Evolutionary conservation across 2,888 invertebrate species (phyloP), one percentile per base, ranked within the genome.

Genomic region (Ophraella communa): DNA sequence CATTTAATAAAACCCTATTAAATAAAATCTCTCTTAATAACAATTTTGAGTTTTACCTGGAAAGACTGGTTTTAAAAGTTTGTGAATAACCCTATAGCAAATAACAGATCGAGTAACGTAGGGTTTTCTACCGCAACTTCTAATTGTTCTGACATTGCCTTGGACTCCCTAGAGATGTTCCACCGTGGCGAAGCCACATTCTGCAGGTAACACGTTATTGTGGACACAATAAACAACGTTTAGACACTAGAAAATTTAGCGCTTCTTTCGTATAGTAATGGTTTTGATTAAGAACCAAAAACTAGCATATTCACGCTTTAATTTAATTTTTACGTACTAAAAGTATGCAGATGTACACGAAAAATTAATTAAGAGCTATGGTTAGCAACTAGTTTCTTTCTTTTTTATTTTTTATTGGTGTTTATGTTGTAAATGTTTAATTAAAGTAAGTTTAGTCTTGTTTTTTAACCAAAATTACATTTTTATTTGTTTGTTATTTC

Each of bases 121-220:
- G 42, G 18, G 42, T 17, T 42, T 65, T 55, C 58, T 30, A 39
- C 62, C 62, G 58, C 65, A 65, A 65, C 55, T 65, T 65, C 62
- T 65, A 65, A 65, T 65, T 65, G 69, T 71, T 67, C 67, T 64
- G 67, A 69, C 67, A 69, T 68, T 64, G 67, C 63, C 67, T 61
- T 55, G 68, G 65, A 59, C 65, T 66, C 68, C 62, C 49, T 63
- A 49, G 69, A 42, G 42, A 18, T 14, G 14, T 18, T 14, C 14
- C 4, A 42, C 42, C 17, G 14, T 42, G 42, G 42, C 18, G 5
- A 42, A 14, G 14, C 42, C 42, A 42, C 42, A 42, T 42, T 42
- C 18, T 42, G 42, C 42, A 42, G 42, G 42, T 42, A 42, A 42
- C 42, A 42, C 42, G 14, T 42, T 10, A 42, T 18, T 42, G 42